Percentiles rank a stretch among this genome's conserved stretches.
phyloP scores from a whole-genome alignment of 2,113 vertebrate genomes.

The Tetrax tetrax region DNA sequence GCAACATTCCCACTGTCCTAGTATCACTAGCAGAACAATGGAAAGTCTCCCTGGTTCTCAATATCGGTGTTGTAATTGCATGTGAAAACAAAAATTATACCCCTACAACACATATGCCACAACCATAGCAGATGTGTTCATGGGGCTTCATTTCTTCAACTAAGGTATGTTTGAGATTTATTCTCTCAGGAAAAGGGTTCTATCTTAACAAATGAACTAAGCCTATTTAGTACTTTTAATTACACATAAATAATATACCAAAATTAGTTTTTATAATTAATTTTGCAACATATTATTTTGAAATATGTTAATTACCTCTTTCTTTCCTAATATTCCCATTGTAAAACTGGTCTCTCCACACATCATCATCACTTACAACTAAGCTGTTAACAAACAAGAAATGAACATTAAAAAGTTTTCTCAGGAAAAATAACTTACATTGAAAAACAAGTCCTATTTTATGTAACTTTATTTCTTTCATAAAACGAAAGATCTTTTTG shows the following conservation, averaged over 20 bases:
- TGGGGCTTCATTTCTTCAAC: background rate
- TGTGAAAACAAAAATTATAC: background rate
- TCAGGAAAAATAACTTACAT: background rate
- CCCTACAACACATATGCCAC: background rate
- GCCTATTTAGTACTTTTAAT: background rate
- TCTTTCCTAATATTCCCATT: slow-evolving; percentile 79
- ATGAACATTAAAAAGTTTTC: background rate
- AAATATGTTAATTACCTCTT: slow-evolving; percentile 73
- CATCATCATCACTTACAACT: slow-evolving; percentile 78
- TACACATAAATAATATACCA: background rate
- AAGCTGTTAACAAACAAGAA: slow-evolving; percentile 73
- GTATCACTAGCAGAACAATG: background rate
- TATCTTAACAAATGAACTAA: background rate
- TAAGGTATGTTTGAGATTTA: background rate
- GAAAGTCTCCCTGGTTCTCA: background rate
- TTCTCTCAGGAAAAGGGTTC: background rate
- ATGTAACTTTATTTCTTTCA: background rate
- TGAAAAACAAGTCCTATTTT: background rate
- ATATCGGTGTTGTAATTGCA: background rate
- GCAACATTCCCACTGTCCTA: fast-evolving
- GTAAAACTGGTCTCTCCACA: slow-evolving; percentile 80
- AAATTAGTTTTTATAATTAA: background rate
- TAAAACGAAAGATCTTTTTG: background rate
- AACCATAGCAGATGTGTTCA: background rate
- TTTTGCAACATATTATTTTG: background rate